Base-by-base conservation (phyloP, 2,888 invertebrate species). In the Stenotaenia linearis region DNA sequence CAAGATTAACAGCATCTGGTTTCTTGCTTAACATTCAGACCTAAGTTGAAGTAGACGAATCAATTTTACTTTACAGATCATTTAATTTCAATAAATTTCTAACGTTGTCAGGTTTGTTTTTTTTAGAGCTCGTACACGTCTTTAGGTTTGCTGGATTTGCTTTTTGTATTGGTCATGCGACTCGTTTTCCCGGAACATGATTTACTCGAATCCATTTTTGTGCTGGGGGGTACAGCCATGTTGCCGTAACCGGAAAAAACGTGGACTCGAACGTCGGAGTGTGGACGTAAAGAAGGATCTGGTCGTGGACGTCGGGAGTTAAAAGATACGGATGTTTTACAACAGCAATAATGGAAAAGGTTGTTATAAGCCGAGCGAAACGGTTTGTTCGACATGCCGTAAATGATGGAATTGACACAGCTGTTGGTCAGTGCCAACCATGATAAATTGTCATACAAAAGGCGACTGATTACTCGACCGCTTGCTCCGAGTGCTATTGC, bases 261-360 rank as follows among this genome's bases (percentile, higher is more conserved):
- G 85, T 93, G 93, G 7, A 93, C 92, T 32, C 82, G 91, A 86
- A n/a, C 92, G 90, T 82, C 92, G 91, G 2, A 90, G 89, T 0
- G 90, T 87, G 15, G 90, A 88, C 32, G 88, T 15, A 25, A 25
- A 84, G 79, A 86, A 83, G 9, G n/a, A 75, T 78, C 75, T 30
- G 45, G 9, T 50, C 80, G 40, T 15, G 78, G 79, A 25, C 50
- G 32, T 25, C 79, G 50, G 18, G 69, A 45, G 28, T 90, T 89
- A 82, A 91, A 91, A 1, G 91, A 90, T 28, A 91, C 90, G 5
- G 91, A 91, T 9, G 91, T 92, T 85, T 93, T 93, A 86, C 93
- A 93, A 85, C 91, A 93, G 84, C 93, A 93, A 84, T 93, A 94
- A 84, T 92, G 91, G 84, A 93, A 93, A 9, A 93, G 87, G 84